phyloP scores from a whole-genome alignment of 2,113 vertebrate species.

The Rallus limicola region DNA sequence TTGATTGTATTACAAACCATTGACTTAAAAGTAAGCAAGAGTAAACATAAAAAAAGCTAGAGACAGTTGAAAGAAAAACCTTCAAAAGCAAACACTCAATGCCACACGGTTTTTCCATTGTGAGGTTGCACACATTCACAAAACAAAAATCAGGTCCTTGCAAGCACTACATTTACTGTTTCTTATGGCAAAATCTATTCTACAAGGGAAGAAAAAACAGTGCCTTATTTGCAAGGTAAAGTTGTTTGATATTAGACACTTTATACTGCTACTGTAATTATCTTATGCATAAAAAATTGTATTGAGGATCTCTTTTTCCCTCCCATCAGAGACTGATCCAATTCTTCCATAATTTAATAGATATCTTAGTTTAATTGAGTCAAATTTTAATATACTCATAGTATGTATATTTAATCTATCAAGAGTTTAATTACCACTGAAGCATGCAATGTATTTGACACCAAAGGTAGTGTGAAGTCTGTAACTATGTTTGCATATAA shows the following conservation, averaged over 20 bases:
- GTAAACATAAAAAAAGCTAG: not conserved
- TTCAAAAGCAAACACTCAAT: not conserved
- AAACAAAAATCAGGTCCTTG: not conserved
- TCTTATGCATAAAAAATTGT: not conserved
- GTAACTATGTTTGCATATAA: not conserved
- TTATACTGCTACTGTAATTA: not conserved
- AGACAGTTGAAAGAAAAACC: not conserved
- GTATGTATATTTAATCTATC: not conserved
- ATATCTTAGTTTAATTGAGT: not conserved
- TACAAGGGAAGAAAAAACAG: not conserved
- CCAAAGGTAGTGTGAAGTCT: not conserved
- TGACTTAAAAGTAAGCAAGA: not conserved
- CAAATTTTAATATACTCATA: not conserved
- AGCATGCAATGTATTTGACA: not conserved
- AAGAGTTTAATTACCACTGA: not conserved
- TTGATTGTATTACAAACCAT: not conserved
- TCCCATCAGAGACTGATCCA: not conserved
- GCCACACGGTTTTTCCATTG: not conserved
- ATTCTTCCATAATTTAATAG: not conserved
- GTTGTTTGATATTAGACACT: not conserved
- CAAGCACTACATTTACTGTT: not conserved
- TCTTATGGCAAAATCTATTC: not conserved
- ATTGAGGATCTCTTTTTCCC: not conserved
- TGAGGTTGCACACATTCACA: not conserved
- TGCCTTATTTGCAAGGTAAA: not conserved